phyloP scores from a whole-genome alignment of 2,797 vertebrate species.

The Hydrocynus forskahlii region DNA sequence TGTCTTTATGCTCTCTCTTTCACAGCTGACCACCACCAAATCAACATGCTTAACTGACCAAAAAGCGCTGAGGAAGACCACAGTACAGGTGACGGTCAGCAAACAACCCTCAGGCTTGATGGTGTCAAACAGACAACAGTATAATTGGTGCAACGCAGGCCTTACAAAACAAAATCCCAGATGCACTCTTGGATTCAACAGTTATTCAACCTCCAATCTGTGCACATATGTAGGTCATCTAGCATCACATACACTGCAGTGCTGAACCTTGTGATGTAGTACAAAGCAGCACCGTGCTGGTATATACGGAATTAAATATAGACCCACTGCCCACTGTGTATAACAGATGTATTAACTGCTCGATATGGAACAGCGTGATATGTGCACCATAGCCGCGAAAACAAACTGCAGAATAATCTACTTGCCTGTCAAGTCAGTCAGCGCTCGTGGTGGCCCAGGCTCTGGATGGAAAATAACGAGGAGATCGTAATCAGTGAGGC shows the following conservation, averaged over 20 bases:
- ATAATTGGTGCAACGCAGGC: too few relatives aligned
- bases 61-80: too few relatives aligned
- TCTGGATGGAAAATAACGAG: slow-evolving; percentile 82
- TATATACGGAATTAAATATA: slow-evolving; percentile 44
- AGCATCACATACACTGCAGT: slow-evolving; percentile 2
- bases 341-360: slow-evolving; percentile 35
- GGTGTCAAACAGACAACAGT: too few relatives aligned
- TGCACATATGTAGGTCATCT: slow-evolving; percentile 43
- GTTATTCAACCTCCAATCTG: not conserved
- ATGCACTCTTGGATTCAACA: not conserved
- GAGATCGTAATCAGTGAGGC: slow-evolving; percentile 36
- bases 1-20: too few relatives aligned
- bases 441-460: slow-evolving; percentile 82
- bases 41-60: too few relatives aligned
- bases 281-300: slow-evolving; percentile 17
- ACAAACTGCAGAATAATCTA: slow-evolving; percentile 42
- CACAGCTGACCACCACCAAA: too few relatives aligned
- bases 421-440: slow-evolving; percentile 59
- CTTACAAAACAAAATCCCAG: not conserved
- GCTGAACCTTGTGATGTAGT: slow-evolving; percentile 30
- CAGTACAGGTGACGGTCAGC: too few relatives aligned
- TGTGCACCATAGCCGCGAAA: not conserved
- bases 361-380: slow-evolving; percentile 10
- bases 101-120: too few relatives aligned
- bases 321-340: slow-evolving; percentile 28